A percentile compares a stretch with the other conserved stretches of the same genome.
Evolutionary conservation across 1,140 invertebrate genomes (phyloP).

Genomic region (Samia ricini): DNA sequence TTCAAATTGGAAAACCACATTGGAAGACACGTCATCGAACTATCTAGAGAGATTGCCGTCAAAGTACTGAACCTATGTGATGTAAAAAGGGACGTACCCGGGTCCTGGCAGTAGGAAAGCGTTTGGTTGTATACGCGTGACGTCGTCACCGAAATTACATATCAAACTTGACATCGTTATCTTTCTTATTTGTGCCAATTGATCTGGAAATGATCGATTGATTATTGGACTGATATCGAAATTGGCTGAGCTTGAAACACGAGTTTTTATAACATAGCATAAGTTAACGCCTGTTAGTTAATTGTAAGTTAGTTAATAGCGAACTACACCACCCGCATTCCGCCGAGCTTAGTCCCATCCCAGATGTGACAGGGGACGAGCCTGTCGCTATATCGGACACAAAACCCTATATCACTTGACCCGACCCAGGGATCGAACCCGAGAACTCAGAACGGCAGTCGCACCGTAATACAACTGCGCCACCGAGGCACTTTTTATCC

Average conservation of each 20-base stretch:
- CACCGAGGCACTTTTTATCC: no score
- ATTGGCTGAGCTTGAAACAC: not conserved
- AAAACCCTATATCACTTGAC: no score
- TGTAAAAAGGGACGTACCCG: no score
- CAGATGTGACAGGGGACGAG: no score
- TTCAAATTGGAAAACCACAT: not conserved
- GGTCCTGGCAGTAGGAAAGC: constrained; percentile 18
- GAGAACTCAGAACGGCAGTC: no score
- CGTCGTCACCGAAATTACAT: constrained; percentile 88
- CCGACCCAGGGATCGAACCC: no score
- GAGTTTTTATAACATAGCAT: not conserved
- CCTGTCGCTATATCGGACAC: no score
- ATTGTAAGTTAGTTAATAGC: not conserved
- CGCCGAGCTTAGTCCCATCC: no score
- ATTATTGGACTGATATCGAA: not conserved
- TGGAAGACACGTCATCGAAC: not conserved
- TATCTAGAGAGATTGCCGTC: not conserved
- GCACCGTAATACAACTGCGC: no score
- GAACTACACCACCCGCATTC: no score
- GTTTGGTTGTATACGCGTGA: constrained; percentile 26
- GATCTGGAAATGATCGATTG: constrained; percentile 61
- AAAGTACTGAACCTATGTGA: not conserved
- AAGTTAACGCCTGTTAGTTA: not conserved
- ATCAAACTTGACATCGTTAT: constrained; percentile 87
- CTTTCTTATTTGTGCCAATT: constrained; percentile 89